Evolutionary conservation across 2,888 invertebrate genomes (phyloP), one percentile per base, ranked within the genome.

Genomic region (Rhagium mordax): DNA sequence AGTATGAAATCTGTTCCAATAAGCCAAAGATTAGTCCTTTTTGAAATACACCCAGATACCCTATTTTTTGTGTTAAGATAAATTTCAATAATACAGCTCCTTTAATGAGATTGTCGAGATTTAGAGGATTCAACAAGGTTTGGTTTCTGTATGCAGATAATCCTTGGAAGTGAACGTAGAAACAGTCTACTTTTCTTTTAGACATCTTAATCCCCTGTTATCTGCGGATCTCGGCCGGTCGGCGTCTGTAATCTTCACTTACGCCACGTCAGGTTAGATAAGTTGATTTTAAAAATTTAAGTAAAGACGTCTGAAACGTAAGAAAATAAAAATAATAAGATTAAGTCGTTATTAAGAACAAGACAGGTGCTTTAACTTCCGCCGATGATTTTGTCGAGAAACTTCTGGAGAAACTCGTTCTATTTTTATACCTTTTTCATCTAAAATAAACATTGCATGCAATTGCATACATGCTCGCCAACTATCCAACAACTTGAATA

Each of bases 151-250:
- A 21, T 24, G 51, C 57, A 59, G 57, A 57, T 71, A 71, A 71
- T 71, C 71, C 71, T 51, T 59, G 60, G 49, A 47, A 71, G 71
- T 59, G 48, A 65, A 57, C 41, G 68, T 62, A 62, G 57, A 68
- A 73, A 66, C 73, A 61, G 66, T 27, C 70, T 60, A 60, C 70
- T 72, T 71, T 71, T 78, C 76, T 76, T 74, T 72, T 71, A 74
- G 81, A 82, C 81, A 79, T 82, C 80, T 81, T 82, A 83, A 83
- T 83, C 81, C 74, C 67, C 68, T 80, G 80, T 82, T 83, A 83
- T 83, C 82, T 80, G 73, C 59, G 69, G 80, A 81, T 83, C 81
- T 78, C 67, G 70, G 71, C 67, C 75, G 78, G 78, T 76, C 78
- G 79, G 79, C 77, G 72, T 72, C 78, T 82, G 78, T 82, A 81